phyloP scores from a whole-genome alignment of 23 tunicate species.

The Diplosoma virens region DNA sequence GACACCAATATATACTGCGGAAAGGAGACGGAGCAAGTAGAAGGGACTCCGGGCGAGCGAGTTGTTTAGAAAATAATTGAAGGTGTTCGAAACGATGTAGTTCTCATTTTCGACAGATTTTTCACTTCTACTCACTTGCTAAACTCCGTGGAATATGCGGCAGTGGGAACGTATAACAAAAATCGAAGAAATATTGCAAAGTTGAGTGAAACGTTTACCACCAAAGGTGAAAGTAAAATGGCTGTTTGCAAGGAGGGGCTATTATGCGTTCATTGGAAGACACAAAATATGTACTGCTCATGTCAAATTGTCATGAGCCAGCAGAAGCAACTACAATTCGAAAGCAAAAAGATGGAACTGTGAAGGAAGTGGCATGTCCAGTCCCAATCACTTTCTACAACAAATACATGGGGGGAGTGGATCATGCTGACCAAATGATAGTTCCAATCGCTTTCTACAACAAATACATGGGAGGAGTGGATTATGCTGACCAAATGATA shows the following conservation, averaged over 20 bases:
- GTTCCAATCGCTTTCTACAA: too few species aligned
- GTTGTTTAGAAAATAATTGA: slow-evolving; percentile 4
- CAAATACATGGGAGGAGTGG: too few species aligned
- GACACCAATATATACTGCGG: slow-evolving; percentile 15
- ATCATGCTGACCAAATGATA: slow-evolving; percentile 18
- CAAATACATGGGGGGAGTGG: slow-evolving; percentile 19
- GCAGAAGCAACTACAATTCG: slow-evolving; percentile 7
- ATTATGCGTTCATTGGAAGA: too few species aligned
- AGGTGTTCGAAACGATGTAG: neutral
- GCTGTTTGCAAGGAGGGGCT: slow-evolving; percentile 26
- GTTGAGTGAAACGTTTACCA: slow-evolving; percentile 1
- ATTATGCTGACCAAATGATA: too few species aligned
- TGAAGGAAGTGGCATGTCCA: slow-evolving; percentile 15
- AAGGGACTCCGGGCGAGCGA: slow-evolving; percentile 15
- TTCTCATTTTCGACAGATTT: too few species aligned
- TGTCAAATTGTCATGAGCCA: too few species aligned
- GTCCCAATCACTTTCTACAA: slow-evolving; percentile 25
- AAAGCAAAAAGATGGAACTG: slow-evolving; percentile 17
- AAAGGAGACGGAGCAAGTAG: slow-evolving; percentile 19
- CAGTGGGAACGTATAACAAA: slow-evolving; percentile 26
- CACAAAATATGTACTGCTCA: too few species aligned
- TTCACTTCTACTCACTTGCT: too few species aligned
- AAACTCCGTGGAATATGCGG: neutral
- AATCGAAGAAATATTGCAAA: slow-evolving; percentile 15
- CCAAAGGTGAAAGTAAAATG: too few species aligned